Conservation (phyloP, 2,888 invertebrate species). For the Diabrotica balteata region DNA sequence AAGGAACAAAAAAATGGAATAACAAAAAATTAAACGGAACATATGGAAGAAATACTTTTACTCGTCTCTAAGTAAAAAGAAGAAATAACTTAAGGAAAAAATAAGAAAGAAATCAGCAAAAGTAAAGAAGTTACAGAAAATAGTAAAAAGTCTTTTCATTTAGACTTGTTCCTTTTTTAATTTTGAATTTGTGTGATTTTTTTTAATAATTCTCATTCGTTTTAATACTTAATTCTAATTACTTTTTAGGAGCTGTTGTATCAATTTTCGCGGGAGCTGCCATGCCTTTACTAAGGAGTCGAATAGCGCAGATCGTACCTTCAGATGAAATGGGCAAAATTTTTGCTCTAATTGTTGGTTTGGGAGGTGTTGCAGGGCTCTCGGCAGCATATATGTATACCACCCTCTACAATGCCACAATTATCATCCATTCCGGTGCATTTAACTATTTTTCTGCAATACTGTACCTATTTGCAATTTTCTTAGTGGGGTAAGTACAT, state of each 20-base stretch:
- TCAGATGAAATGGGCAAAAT: slow-evolving; percentile 16
- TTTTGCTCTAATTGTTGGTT: slow-evolving; percentile 3
- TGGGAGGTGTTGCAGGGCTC: not conserved
- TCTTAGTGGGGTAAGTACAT: slow-evolving; percentile 17
- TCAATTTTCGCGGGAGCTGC: not conserved
- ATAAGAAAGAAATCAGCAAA: no score
- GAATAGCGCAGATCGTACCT: slow-evolving; percentile 11
- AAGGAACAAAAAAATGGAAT: no score
- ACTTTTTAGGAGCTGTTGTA: slow-evolving; percentile 6
- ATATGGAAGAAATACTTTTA: no score
- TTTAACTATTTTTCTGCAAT: slow-evolving; percentile 10
- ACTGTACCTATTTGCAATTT: slow-evolving; percentile 2
- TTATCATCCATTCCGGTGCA: slow-evolving; percentile 5
- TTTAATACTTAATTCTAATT: no score
- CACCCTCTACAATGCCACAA: slow-evolving; percentile 10
- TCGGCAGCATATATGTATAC: slow-evolving; percentile 8
- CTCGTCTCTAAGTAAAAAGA: no score
- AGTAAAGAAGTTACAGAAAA: no score
- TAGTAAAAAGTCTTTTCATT: no score
- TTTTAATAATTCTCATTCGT: no score
- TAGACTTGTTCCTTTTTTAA: no score
- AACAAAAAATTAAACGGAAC: no score
- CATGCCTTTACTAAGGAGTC: slow-evolving; percentile 6
- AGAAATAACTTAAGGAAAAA: no score
- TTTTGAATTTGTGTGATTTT: no score